Evolutionary conservation across 2,888 invertebrate species (phyloP), one percentile per base, ranked within the genome.

Genomic region (Alcis repandata): DNA sequence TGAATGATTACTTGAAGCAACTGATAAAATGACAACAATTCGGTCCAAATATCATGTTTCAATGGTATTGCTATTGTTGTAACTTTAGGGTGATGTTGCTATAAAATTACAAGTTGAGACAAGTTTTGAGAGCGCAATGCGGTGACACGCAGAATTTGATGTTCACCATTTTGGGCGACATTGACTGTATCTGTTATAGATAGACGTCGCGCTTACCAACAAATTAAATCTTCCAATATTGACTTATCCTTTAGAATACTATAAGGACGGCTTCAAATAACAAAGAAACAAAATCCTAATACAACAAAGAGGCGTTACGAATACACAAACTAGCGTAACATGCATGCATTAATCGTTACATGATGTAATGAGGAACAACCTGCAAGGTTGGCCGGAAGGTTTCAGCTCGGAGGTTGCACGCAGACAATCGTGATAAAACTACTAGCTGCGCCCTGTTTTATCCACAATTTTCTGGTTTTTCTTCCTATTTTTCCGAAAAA

Each of bases 291-390:
- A 49, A 63, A 64, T 59, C 43, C 17, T 61, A 41, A 9, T 59
- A 51, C 56, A 66, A 86, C 84, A 87, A 87, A 89, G 85, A 82
- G 79, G 79, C 82, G 76, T 80, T 73, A 69, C 79, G 72, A 83
- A 83, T 77, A 78, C 33, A 46, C 80, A 78, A 82, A 79, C 76
- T 77, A 71, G 76, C 77, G 76, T 67, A 65, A 53, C 59, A 75
- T 75, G 83, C 85, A 80, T 86, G 88, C 88, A 88, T 81, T 88
- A 76, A 78, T 36, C 36, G 51, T 22, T 79, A 77, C 73, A 84
- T 92, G 91, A 92, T 91, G 92, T 92, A 92, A 92, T 91, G 79
- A 87, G 90, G 92, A 92, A 92, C 88, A 84, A 68, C 61, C 70
- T 62, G 80, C 92, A 91, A 93, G 92, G 92, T 84, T 86, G 79